Percentiles rank a stretch among this genome's conserved stretches.
Conservation (phyloP, 2,113 vertebrate genomes). For the Nothobranchius furzeri region DNA sequence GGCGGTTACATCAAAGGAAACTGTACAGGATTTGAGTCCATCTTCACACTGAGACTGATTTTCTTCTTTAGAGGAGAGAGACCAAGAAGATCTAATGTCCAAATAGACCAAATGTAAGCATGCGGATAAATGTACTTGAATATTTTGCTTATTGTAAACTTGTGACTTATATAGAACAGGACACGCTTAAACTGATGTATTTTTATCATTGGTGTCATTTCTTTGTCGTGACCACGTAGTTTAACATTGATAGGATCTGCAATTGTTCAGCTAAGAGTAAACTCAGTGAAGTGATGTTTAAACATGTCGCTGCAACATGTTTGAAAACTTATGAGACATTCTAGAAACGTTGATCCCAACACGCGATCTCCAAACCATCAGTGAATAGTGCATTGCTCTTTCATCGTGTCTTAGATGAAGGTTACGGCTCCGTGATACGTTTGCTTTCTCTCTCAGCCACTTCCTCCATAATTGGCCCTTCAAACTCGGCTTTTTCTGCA, state of each 20-base stretch:
- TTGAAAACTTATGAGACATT: slow-evolving; percentile 16
- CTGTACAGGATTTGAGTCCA: background rate
- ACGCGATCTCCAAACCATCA: slow-evolving; percentile 12
- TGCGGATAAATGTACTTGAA: too few relatives aligned
- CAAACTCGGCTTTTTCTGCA: slow-evolving; percentile 32
- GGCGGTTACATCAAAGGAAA: slow-evolving; percentile 8
- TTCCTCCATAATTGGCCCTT: slow-evolving; percentile 52
- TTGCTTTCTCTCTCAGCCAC: slow-evolving; percentile 44
- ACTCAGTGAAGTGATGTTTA: background rate
- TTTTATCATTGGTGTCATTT: too few relatives aligned
- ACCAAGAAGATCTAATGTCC: slow-evolving; percentile 49
- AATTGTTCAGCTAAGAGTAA: background rate
- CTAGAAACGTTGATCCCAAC: slow-evolving; percentile 8
- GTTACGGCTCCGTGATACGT: slow-evolving; percentile 23
- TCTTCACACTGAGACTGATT: background rate
- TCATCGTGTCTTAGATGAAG: slow-evolving; percentile 6
- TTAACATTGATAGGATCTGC: too few relatives aligned
- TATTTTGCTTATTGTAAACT: too few relatives aligned
- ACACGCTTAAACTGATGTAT: too few relatives aligned
- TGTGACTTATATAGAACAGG: too few relatives aligned
- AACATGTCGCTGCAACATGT: background rate
- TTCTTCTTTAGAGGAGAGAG: slow-evolving; percentile 57
- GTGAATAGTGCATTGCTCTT: slow-evolving; percentile 14
- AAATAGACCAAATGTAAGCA: slow-evolving; percentile 30
- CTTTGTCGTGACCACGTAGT: too few relatives aligned